Conservation (phyloP, 2,797 vertebrate genomes). For the Clangula hyemalis region DNA sequence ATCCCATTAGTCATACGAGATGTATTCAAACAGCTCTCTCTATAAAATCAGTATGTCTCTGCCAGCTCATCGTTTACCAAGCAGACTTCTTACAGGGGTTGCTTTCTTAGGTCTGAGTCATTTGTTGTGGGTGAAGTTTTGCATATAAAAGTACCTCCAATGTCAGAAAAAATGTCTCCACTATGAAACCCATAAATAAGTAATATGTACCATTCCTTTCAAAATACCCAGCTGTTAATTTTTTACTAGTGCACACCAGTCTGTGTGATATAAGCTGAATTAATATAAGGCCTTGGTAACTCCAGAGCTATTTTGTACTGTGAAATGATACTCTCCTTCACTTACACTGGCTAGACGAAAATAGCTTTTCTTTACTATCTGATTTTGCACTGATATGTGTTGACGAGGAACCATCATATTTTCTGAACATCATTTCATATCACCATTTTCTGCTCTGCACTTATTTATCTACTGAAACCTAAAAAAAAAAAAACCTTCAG, state of each 20-base stretch:
- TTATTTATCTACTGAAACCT: background rate
- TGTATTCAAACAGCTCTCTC: slow-evolving; percentile 13
- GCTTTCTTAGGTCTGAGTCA: slow-evolving; percentile 68
- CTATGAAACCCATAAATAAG: background rate
- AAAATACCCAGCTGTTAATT: background rate
- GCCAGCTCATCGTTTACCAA: background rate
- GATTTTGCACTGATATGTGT: background rate
- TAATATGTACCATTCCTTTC: background rate
- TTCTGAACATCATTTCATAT: background rate
- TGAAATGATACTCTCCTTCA: background rate
- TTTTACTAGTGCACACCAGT: background rate
- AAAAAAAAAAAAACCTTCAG: background rate
- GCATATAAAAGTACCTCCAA: slow-evolving; percentile 35
- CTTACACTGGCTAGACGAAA: background rate
- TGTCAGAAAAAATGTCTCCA: background rate
- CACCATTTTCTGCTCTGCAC: background rate
- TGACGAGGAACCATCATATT: background rate
- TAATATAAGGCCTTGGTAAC: background rate
- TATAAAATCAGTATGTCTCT: background rate
- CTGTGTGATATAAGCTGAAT: background rate
- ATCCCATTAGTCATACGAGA: slow-evolving; percentile 21
- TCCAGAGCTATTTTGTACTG: background rate
- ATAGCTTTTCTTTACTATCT: background rate
- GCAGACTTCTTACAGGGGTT: slow-evolving; percentile 1
- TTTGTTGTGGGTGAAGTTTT: slow-evolving; percentile 56